Base-by-base conservation (phyloP, 2,888 invertebrate species). In the Mylabris sibirica region DNA sequence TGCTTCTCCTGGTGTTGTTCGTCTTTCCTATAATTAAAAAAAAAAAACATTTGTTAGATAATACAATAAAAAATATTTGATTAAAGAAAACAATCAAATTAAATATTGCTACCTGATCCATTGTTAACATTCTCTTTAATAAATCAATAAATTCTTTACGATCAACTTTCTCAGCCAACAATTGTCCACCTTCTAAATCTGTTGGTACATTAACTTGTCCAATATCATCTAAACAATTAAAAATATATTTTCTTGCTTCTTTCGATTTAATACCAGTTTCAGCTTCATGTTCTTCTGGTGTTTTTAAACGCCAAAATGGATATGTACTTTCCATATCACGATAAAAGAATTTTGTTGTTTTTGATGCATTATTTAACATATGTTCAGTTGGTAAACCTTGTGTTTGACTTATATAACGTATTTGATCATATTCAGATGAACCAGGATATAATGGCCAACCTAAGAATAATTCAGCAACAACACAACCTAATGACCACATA, bases 361-460 rank as follows among this genome's bases (percentile, higher is more conserved):
- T 99, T 71, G 98, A 97, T 70, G 99, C 99, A 82, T 94, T 95
- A 85, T 91, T 94, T 65, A 99, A 90, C 98, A 99, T 98, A 81
- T 98, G 95, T 83, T 98, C 97, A 0, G 99, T 97, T 71, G 99
- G 99, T 83, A 99, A 87, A 65, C 99, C 92, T 84, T 92, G 92
- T 14, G 92, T 93, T 82, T 92, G 91, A 76, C 90, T 90, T 74
- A 92, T 91, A 84, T 91, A 93, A 75, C 98, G 90, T 81, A 98
- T 98, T 89, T 98, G 95, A 87, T 99, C 99, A 87, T 99, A 99
- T 87, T 99, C 99, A 20, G 98, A 98, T 64, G 97, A 96, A 74
- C 99, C 99, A 0, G 99, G 99, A 87, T 99, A 99, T 44, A 99
- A 89, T 17, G 99, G 99, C 99, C 99, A 99, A 74, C 99, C 99